Percentiles rank a stretch among this genome's conserved stretches.
Evolutionary conservation across 2,888 invertebrate genomes (phyloP).

Genomic region (Mythimna ferrago): DNA sequence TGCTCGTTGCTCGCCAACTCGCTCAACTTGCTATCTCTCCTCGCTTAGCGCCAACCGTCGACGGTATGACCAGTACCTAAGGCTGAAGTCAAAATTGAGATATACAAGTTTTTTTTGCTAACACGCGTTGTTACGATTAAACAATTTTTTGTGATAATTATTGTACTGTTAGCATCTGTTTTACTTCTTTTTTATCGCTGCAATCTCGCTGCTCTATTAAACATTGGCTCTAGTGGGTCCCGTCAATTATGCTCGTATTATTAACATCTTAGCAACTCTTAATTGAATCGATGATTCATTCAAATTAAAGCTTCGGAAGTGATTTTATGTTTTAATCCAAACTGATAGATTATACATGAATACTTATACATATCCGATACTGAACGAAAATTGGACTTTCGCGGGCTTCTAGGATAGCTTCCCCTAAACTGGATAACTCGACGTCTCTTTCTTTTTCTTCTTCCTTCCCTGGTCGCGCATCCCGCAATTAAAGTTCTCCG

Average conservation of each 20-base stretch:
- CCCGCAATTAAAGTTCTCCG: too few relatives aligned
- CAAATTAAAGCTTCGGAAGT: not conserved
- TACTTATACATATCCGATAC: too few relatives aligned
- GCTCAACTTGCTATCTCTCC: not conserved
- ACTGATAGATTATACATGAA: not conserved
- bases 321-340: not conserved
- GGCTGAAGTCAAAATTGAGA: constrained; percentile 23
- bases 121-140: constrained; percentile 11
- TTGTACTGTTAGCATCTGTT: constrained; percentile 5
- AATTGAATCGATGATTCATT: not conserved
- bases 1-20: not conserved
- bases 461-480: too few relatives aligned
- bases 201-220: too few relatives aligned
- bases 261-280: constrained; percentile 9
- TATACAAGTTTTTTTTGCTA: not conserved
- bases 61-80: not conserved
- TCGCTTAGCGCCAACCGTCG: not conserved
- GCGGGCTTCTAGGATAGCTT: too few relatives aligned
- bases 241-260: too few relatives aligned
- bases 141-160: constrained; percentile 21
- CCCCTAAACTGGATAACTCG: too few relatives aligned
- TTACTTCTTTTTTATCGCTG: too few relatives aligned
- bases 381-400: too few relatives aligned
- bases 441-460: too few relatives aligned
- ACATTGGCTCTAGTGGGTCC: too few relatives aligned